Percentiles rank a stretch among this genome's conserved stretches.
phyloP scores from a whole-genome alignment of 2,888 invertebrate species.

The Camptogramma bilineatum region DNA sequence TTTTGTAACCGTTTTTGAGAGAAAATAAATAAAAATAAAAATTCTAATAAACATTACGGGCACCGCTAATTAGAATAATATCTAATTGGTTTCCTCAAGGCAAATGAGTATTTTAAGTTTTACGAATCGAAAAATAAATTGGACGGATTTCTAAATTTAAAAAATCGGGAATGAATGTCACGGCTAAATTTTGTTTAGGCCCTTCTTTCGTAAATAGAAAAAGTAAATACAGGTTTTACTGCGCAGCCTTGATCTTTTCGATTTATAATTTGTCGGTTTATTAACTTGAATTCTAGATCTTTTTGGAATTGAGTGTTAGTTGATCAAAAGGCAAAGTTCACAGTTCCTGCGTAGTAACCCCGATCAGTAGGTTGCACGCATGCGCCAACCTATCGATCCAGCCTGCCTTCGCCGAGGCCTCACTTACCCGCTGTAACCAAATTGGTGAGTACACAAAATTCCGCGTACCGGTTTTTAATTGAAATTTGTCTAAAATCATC shows the following conservation, averaged over 20 bases:
- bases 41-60: too few species aligned
- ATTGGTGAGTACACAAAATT: slow-evolving; percentile 74
- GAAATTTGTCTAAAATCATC: slow-evolving; percentile 35
- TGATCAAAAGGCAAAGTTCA: slow-evolving; percentile 31
- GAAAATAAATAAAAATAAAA: too few species aligned
- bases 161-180: neutral
- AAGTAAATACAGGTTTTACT: neutral
- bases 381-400: slow-evolving; percentile 69
- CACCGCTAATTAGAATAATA: too few species aligned
- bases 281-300: neutral
- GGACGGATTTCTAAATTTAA: neutral
- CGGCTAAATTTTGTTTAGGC: too few species aligned
- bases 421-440: slow-evolving; percentile 69
- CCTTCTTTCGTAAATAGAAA: too few species aligned
- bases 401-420: slow-evolving; percentile 41
- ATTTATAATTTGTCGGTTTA: neutral
- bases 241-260: too few species aligned
- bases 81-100: too few species aligned
- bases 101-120: too few species aligned
- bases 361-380: slow-evolving; percentile 52
- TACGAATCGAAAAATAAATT: too few species aligned
- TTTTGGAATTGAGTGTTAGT: neutral
- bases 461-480: slow-evolving; percentile 50
- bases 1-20: too few species aligned
- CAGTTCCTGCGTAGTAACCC: slow-evolving; percentile 51